Evolutionary conservation across 2,797 vertebrate genomes (phyloP).

Genomic region (Peromyscus aztecus): DNA sequence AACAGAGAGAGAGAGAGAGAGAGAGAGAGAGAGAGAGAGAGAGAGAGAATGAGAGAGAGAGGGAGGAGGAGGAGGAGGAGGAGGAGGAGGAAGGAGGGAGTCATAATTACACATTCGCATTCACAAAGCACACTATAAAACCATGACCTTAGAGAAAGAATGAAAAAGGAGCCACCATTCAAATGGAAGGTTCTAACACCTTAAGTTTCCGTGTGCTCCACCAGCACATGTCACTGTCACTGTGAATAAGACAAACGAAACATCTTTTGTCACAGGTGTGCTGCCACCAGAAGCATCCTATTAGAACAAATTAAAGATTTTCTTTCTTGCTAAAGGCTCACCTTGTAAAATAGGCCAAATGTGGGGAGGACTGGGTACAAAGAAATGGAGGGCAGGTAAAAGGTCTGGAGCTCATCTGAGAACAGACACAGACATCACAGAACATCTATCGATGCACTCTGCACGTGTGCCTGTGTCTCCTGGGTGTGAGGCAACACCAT

Average conservation of each 20-base stretch:
- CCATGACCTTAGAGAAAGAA: neutral
- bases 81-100: neutral
- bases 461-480: rapidly evolving
- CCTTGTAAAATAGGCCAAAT: neutral
- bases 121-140: neutral
- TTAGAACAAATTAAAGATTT: neutral
- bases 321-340: neutral
- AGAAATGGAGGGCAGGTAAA: neutral
- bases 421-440: neutral
- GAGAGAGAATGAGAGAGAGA: no score
- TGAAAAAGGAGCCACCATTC: neutral
- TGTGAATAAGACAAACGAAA: neutral
- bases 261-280: neutral
- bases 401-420: neutral
- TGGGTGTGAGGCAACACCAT: neutral
- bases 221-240: neutral
- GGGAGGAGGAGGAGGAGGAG: no score
- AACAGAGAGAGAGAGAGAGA: neutral
- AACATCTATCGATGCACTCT: neutral
- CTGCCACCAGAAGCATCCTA: neutral
- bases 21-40: no score
- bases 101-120: neutral
- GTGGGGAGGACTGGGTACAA: no score
- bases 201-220: neutral
- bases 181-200: neutral